These are phyloP conservation scores for Eulemur macaco DNA, from an alignment of 2,113 vertebrate genomes.

Conservation along the genomic window DNA sequence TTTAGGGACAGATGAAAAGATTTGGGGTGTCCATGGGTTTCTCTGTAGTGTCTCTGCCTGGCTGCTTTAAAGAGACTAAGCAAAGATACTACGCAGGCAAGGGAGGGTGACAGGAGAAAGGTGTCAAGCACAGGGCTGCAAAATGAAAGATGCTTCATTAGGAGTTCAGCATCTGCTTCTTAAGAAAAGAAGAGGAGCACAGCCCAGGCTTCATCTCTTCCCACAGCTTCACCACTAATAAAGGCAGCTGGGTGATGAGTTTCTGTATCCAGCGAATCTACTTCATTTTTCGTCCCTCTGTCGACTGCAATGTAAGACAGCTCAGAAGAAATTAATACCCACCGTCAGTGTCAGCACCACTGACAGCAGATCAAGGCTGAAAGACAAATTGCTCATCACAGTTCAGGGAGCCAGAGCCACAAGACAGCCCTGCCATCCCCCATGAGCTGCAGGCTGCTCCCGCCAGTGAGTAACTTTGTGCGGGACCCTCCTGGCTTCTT, in stretches of 20 bases:
- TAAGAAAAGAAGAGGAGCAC: background rate
- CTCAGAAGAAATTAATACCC: slow-evolving; percentile 79
- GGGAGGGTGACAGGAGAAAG: background rate
- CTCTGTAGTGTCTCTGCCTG: background rate
- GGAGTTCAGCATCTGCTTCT: background rate
- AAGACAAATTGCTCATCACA: slow-evolving; percentile 83
- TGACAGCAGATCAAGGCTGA: slow-evolving; percentile 81
- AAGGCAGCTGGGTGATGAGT: slow-evolving; percentile 37
- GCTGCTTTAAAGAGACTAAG: background rate
- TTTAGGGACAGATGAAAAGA: background rate
- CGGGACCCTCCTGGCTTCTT: background rate
- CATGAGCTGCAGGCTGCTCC: background rate
- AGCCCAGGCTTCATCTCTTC: background rate
- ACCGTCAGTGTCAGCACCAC: slow-evolving; percentile 73
- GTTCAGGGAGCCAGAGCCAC: slow-evolving; percentile 75
- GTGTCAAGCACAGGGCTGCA: background rate
- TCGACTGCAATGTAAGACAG: slow-evolving; percentile 67
- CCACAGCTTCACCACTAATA: slow-evolving; percentile 30
- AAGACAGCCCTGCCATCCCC: slow-evolving; percentile 47
- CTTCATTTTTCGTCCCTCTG: slow-evolving; percentile 23
- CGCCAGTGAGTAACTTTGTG: background rate
- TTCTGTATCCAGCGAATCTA: background rate
- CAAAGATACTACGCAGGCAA: accelerated
- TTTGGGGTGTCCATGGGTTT: background rate
- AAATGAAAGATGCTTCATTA: background rate